Conservation (phyloP, 2,888 invertebrate genomes). For the Caenorhabditis sp. region DNA sequence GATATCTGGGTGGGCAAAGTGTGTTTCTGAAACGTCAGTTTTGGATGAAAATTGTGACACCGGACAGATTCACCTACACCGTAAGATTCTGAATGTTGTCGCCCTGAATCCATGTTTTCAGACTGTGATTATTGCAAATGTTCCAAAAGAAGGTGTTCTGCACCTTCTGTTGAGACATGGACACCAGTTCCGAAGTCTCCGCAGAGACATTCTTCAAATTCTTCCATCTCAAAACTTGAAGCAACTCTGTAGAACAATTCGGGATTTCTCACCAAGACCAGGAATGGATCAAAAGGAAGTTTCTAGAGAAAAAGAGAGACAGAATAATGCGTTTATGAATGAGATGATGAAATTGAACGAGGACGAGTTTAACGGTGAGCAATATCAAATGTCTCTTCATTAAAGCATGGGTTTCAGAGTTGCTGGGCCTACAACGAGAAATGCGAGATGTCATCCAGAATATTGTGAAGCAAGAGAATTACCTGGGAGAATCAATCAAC, state of each 20-base stretch:
- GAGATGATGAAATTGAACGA: conserved; percentile 1
- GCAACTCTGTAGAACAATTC: background rate
- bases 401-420: conserved; percentile 4
- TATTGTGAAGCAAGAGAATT: background rate
- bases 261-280: background rate
- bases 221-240: background rate
- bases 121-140: conserved; percentile 12
- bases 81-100: background rate
- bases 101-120: background rate
- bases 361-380: background rate
- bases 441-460: conserved; percentile 5
- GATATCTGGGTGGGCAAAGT: background rate
- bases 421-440: conserved; percentile 8
- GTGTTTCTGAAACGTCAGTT: background rate
- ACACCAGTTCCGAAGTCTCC: background rate
- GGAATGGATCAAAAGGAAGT: background rate
- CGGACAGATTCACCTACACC: conserved; percentile 15
- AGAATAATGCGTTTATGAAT: background rate
- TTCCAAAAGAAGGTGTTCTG: conserved; percentile 4
- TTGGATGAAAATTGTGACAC: conserved; percentile 19
- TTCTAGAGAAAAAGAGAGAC: background rate
- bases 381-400: background rate
- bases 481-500: conserved; percentile 19
- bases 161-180: conserved; percentile 28
- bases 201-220: background rate